Base-by-base conservation (phyloP, 2,888 invertebrate species). In the Dryomyza anilis region DNA sequence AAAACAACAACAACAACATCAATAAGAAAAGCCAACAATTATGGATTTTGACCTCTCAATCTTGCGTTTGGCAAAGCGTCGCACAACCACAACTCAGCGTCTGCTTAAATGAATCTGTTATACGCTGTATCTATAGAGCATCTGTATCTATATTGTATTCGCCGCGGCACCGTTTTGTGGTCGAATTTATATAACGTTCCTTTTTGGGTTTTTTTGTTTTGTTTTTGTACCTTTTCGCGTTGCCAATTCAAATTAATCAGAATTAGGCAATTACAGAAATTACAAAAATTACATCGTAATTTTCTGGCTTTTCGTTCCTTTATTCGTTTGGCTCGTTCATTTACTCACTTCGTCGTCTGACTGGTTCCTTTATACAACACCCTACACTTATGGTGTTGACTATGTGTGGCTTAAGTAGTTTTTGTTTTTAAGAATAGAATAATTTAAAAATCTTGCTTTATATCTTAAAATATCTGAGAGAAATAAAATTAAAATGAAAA, bases 201-300 rank as follows among this genome's bases (percentile, higher is more conserved):
- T n/a, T n/a, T n/a, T n/a, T n/a, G n/a, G n/a, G n/a, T n/a, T n/a
- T n/a, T n/a, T n/a, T n/a, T 50, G 50, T 55, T 66, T 64, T 56
- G 48, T 16, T 45, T 23, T 30, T 39, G 53, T n/a, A n/a, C 43
- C 33, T 58, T 59, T 68, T 66, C 39, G 70, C 73, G 61, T 58
- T 66, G 71, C 73, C 76, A 77, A 78, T 78, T 77, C 78, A 75
- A 78, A 79, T 78, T 78, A 78, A 79, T 79, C 79, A 79, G 78
- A 78, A 78, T 79, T 78, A 78, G 75, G 76, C 80, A 79, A 80
- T 80, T 79, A 79, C 80, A 79, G 79, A 80, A 79, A 80, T 79
- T 80, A 80, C 77, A 77, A 78, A 80, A 78, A 80, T 78, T 79
- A 77, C 78, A 78, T 72, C 73, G 80, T 75, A 77, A 76, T 79